Conservation (phyloP, 2,888 invertebrate species). For the Pyrgus malvae region DNA sequence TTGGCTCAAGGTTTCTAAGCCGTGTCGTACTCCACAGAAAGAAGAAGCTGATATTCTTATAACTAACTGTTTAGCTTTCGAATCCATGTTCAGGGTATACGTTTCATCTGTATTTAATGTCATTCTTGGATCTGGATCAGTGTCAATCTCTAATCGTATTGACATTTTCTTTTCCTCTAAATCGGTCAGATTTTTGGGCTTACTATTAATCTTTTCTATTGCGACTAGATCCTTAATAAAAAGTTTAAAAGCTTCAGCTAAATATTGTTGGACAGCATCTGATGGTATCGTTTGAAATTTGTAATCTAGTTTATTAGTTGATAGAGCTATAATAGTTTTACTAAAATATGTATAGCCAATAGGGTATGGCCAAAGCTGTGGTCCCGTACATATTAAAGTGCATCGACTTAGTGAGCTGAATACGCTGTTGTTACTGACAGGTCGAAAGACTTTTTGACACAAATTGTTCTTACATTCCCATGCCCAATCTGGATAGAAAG, state of each 20-base stretch:
- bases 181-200: conserved; percentile 39
- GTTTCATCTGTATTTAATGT: conserved; percentile 86
- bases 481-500: conserved; percentile 30
- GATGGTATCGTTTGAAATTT: conserved; percentile 64
- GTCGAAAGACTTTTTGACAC: conserved; percentile 50
- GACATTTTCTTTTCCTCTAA: conserved; percentile 50
- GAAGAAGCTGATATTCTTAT: conserved; percentile 79
- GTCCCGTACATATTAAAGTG: conserved; percentile 85
- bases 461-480: conserved; percentile 54
- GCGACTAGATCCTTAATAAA: conserved; percentile 73
- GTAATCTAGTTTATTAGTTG: conserved; percentile 77
- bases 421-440: conserved; percentile 29
- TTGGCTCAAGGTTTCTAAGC: conserved; percentile 87
- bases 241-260: conserved; percentile 69
- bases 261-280: conserved; percentile 47
- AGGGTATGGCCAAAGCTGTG: conserved; percentile 89
- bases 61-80: conserved; percentile 60
- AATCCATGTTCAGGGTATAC: conserved; percentile 82
- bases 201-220: conserved; percentile 63
- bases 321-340: conserved; percentile 79
- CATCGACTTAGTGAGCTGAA: conserved; percentile 84
- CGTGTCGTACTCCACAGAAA: conserved; percentile 89
- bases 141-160: conserved; percentile 75
- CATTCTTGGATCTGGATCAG: conserved; percentile 79
- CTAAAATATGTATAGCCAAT: conserved; percentile 85